Percentiles rank a stretch among this genome's conserved stretches.
These are phyloP conservation scores for Aradophagus sp. DNA, from an alignment of 1,140 invertebrate species.

Conservation along the genomic window DNA sequence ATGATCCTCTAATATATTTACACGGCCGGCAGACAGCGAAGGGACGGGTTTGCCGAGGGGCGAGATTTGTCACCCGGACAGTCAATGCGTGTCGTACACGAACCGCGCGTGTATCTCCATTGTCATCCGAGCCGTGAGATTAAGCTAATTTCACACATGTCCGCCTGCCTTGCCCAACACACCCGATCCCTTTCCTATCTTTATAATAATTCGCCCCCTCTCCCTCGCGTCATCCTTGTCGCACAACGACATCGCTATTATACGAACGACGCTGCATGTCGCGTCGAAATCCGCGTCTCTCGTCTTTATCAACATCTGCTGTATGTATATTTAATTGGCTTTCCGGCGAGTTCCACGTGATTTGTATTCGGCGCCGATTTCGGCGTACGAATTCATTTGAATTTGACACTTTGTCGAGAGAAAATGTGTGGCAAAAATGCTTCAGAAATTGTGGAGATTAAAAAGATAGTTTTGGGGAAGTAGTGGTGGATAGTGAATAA, in stretches of 20 bases:
- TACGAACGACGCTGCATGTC: constrained; percentile 46
- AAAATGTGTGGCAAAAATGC: too few species aligned
- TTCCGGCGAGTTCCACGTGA: constrained; percentile 1
- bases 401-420: too few species aligned
- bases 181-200: constrained; percentile 32
- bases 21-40: constrained; percentile 63
- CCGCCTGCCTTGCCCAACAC: constrained; percentile 63
- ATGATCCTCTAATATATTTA: constrained; percentile 76
- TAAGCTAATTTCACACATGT: constrained; percentile 77
- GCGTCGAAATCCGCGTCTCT: constrained; percentile 22
- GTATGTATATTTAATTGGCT: constrained; percentile 51
- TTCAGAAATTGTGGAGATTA: too few species aligned
- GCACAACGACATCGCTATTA: constrained; percentile 43
- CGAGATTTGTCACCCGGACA: constrained; percentile 72
- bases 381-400: neutral
- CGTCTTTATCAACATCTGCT: constrained; percentile 51
- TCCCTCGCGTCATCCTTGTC: constrained; percentile 37
- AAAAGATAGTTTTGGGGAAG: too few species aligned
- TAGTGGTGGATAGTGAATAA: too few species aligned
- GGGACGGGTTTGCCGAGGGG: constrained; percentile 64
- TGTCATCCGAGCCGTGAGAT: constrained; percentile 75
- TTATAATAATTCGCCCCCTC: constrained; percentile 42
- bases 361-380: constrained; percentile 11
- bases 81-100: constrained; percentile 68
- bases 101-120: constrained; percentile 72